Conservation (phyloP, 2,797 vertebrate genomes). For the Ara ararauna region DNA sequence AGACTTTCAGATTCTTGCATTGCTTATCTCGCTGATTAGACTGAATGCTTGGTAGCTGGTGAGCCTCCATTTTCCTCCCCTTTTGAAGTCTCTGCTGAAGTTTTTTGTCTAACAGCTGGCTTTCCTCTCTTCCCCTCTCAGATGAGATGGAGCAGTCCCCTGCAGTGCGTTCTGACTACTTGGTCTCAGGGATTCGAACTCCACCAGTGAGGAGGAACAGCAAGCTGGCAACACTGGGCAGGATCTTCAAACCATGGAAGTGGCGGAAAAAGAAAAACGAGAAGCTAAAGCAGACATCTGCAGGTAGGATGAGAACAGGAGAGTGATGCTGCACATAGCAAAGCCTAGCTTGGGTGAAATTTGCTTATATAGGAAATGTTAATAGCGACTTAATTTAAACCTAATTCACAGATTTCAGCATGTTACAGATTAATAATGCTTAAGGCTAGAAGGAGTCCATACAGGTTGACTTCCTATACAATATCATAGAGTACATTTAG, state of each 20-base stretch:
- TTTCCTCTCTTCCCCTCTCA: slow-evolving; percentile 43
- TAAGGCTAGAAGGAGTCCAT: neutral
- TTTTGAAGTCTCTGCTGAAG: neutral
- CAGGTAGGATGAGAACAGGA: slow-evolving; percentile 73
- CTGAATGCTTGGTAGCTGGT: neutral
- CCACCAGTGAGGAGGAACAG: slow-evolving; percentile 94
- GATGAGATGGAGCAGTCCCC: slow-evolving; percentile 91
- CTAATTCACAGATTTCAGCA: neutral
- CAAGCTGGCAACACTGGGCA: slow-evolving; percentile 93
- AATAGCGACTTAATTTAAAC: neutral
- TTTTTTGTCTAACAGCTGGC: neutral
- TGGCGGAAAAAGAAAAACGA: slow-evolving; percentile 99
- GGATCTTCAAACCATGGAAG: slow-evolving; percentile 98
- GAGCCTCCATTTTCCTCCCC: neutral
- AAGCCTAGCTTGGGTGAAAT: neutral
- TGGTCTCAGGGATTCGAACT: slow-evolving; percentile 91
- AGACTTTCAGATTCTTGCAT: neutral
- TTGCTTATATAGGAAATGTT: neutral
- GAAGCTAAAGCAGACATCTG: slow-evolving; percentile 90
- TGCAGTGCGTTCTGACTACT: slow-evolving; percentile 87
- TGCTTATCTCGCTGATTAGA: neutral
- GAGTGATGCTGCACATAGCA: neutral
- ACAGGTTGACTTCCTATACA: neutral
- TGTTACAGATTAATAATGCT: neutral
- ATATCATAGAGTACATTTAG: neutral